Evolutionary conservation across 1,140 invertebrate genomes (phyloP), one percentile per base, ranked within the genome.

Genomic region (Calliopsis andreniformis): DNA sequence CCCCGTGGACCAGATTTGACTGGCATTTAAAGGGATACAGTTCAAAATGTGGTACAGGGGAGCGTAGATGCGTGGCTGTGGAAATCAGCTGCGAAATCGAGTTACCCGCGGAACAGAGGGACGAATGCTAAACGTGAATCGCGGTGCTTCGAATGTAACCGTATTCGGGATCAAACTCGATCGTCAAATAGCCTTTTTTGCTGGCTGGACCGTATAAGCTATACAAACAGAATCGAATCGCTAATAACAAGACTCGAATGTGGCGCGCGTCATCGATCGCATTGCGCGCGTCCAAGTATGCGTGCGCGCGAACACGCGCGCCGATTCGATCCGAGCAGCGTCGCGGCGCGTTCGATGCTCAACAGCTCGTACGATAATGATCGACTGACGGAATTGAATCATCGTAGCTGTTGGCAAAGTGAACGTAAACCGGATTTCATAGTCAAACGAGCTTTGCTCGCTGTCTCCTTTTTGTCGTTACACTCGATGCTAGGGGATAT

Each of bases 91-190:
- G 25, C 16, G 53, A 64, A 66, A 66, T 73, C 49, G 14, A 73
- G 61, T 73, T 55, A 73, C 47, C 16, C 7, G 5, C 1, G 35
- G 66, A 67, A 69, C 67, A 71, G 28, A 73, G 61, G 39, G n/a
- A 12, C 12, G 23, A 5, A 14, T 10, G 16, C 2, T 3, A 39
- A 39, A 35, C 18, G 55, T 8, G 42, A 16, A 14, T 7, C 56
- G 53, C 25, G n/a, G 30, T 16, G n/a, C 61, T 28, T 3, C 14
- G 14, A 2, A n/a, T 66, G 61, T 72, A 63, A 72, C 47, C 23
- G 35, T 30, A 53, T 42, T 72, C 69, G 23, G 16, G 68, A 62
- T 71, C 56, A 62, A 71, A 71, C 58, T 49, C 47, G 59, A 53
- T 23, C 35, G 25, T 53, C 32, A 30, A 63, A 53, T 39, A 53